These are phyloP conservation scores for Pasiphila rectangulata DNA, from an alignment of 2,888 invertebrate species.

Conservation along the genomic window DNA sequence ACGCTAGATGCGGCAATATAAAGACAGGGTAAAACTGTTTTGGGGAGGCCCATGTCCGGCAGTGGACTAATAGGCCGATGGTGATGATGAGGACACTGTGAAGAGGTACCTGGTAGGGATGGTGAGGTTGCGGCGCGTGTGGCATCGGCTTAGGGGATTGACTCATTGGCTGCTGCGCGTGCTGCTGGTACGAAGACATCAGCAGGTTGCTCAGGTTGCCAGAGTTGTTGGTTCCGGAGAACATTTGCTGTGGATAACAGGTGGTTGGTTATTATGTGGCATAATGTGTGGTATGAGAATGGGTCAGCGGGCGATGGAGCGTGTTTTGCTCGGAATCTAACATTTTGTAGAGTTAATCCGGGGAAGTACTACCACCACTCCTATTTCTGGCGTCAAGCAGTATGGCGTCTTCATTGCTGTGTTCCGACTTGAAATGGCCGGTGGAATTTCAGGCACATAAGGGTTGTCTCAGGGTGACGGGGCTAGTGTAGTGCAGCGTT, in stretches of 20 bases:
- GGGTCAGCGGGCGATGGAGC: not conserved
- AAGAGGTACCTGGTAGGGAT: constrained; percentile 63
- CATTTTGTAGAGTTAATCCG: too few species aligned
- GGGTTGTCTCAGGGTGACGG: too few species aligned
- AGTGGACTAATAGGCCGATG: not conserved
- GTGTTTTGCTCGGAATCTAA: too few species aligned
- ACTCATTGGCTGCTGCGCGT: constrained; percentile 65
- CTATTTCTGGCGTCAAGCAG: too few species aligned
- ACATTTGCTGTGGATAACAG: constrained; percentile 58
- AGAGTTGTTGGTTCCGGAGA: constrained; percentile 53
- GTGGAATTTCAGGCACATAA: too few species aligned
- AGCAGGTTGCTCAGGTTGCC: constrained; percentile 67
- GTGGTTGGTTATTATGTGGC: not conserved
- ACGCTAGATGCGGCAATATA: too few species aligned
- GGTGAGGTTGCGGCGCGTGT: constrained; percentile 64
- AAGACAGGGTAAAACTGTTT: too few species aligned
- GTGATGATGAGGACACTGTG: too few species aligned
- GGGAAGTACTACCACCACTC: too few species aligned
- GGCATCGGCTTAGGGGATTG: constrained; percentile 73
- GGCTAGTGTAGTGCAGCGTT: too few species aligned
- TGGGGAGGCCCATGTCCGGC: not conserved
- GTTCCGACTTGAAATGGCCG: too few species aligned
- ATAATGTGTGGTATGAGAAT: not conserved
- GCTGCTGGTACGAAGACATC: constrained; percentile 74
- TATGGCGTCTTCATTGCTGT: too few species aligned